Conservation (phyloP, 2,888 invertebrate genomes). For the Steinernema hermaphroditum region DNA sequence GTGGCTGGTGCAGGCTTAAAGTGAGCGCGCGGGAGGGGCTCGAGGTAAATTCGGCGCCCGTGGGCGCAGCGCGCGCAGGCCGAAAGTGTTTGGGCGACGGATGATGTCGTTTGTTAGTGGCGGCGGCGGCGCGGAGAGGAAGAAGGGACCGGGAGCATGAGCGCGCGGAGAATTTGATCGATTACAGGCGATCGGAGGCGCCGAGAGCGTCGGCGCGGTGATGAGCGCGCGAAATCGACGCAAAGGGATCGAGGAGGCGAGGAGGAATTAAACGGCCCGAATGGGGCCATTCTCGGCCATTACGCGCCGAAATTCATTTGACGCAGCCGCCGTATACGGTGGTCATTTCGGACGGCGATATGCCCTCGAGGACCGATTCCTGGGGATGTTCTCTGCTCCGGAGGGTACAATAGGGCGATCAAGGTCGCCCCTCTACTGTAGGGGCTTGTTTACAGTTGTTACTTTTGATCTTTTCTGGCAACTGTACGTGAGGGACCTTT, state of each 20-base stretch:
- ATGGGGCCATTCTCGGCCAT: slow-evolving; percentile 6
- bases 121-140: not conserved
- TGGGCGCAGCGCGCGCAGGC: too few species aligned
- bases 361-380: not conserved
- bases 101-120: too few species aligned
- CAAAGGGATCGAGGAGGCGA: not conserved
- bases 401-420: not conserved
- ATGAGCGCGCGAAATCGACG: not conserved
- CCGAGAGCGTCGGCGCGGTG: not conserved
- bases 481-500: too few species aligned
- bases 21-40: not conserved
- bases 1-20: slow-evolving; percentile 20
- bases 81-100: too few species aligned
- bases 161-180: slow-evolving; percentile 16
- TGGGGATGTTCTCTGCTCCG: not conserved
- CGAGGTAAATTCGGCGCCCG: slow-evolving; percentile 20
- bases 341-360: not conserved
- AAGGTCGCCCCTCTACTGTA: too few species aligned
- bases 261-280: not conserved
- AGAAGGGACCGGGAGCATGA: not conserved
- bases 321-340: not conserved
- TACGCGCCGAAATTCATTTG: slow-evolving; percentile 4
- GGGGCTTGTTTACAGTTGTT: too few species aligned
- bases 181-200: slow-evolving; percentile 11
- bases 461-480: too few species aligned